Base-by-base conservation (phyloP, 2,888 invertebrate genomes). In the Hoplodrina blanda region DNA sequence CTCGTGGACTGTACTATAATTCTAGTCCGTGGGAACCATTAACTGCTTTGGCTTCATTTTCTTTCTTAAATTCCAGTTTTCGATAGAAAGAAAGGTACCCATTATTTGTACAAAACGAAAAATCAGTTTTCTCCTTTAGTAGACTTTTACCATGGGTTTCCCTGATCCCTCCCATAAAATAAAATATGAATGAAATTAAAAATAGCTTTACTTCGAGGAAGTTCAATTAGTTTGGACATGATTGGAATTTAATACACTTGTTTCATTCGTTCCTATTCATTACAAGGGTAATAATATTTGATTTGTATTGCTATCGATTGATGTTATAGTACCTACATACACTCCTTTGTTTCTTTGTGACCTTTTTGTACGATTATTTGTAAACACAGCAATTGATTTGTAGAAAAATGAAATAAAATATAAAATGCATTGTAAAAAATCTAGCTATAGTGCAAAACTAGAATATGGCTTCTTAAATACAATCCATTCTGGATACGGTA, bases 121-220 rank as follows among this genome's bases (percentile, higher is more conserved):
- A 41, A 30, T n/a, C 25, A 25, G 13, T 37, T 56, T 25, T 62
- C 56, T 53, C 11, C 52, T 49, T 49, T 52, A 56, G 4, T n/a
- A 49, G 2, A 41, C 3, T 59, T 55, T 44, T 60, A 56, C 15
- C 15, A 49, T 44, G 19, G 15, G 20, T 25, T 55, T 25, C 55
- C 44, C 30, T 37, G n/a, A 52, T 15, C 25, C 30, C 53, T 60
- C n/a, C 4, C 30, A 55, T 65, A 52, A 62, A 37, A 55, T 74
- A 33, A 69, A 62, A 57, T 64, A 62, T 60, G 8, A 53, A 62
- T 46, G 11, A 59, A 54, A 50, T 54, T 72, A 37, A 46, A 59
- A 62, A 72, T 53, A 20, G 30, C 44, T 54, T 56, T 46, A 41
- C 52, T 75, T 76, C 57, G 53, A 37, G 7, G 37, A 49, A 76